These are phyloP conservation scores for Lineus longissimus DNA, from an alignment of 1,140 invertebrate genomes.

Conservation along the genomic window DNA sequence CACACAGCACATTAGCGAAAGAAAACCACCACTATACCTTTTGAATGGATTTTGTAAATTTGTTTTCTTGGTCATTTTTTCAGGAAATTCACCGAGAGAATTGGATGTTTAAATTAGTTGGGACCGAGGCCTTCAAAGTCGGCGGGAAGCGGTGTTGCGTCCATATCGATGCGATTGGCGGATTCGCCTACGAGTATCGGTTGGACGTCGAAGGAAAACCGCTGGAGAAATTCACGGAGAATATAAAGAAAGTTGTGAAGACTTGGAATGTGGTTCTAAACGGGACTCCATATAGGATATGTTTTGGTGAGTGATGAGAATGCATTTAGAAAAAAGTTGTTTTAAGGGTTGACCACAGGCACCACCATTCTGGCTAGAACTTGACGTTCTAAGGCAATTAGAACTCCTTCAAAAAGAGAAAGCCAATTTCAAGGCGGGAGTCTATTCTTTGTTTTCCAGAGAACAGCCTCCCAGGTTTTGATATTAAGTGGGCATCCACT, in stretches of 20 bases:
- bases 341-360: too few species aligned
- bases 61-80: slow-evolving; percentile 31
- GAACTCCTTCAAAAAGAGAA: too few species aligned
- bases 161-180: slow-evolving; percentile 70
- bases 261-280: slow-evolving; percentile 60
- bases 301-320: slow-evolving; percentile 61
- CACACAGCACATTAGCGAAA: too few species aligned
- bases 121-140: slow-evolving; percentile 63
- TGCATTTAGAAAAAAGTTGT: too few species aligned
- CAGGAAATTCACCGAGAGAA: slow-evolving; percentile 73
- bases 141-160: slow-evolving; percentile 59
- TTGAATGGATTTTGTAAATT: too few species aligned
- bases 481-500: too few species aligned
- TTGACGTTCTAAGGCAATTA: too few species aligned
- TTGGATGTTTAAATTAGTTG: slow-evolving; percentile 87
- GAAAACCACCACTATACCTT: too few species aligned
- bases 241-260: slow-evolving; percentile 67
- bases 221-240: slow-evolving; percentile 72
- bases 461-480: too few species aligned
- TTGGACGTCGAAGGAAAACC: slow-evolving; percentile 65
- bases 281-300: slow-evolving; percentile 59
- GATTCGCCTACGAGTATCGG: slow-evolving; percentile 76
- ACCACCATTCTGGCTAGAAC: too few species aligned
- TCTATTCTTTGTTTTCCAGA: too few species aligned
- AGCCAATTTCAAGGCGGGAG: too few species aligned